These are phyloP conservation scores for Drosophila greeni DNA, from an alignment of 2,888 invertebrate genomes.

Conservation along the genomic window DNA sequence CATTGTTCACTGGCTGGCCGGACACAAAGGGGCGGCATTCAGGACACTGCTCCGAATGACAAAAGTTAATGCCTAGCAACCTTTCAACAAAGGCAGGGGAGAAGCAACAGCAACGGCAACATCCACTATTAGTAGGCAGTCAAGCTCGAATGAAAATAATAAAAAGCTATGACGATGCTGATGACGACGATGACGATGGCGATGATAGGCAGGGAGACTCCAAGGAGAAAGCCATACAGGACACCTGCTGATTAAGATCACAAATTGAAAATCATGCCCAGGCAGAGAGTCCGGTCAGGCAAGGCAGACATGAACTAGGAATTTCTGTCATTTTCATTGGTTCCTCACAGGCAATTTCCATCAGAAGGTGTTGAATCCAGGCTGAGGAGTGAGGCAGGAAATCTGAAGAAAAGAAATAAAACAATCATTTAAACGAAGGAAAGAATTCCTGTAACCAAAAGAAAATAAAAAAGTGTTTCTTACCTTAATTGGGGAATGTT, in stretches of 20 bases:
- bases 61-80: conserved; percentile 72
- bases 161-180: conserved; percentile 53
- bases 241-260: conserved; percentile 77
- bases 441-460: background rate
- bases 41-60: conserved; percentile 64
- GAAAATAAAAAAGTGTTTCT: background rate
- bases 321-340: conserved; percentile 70
- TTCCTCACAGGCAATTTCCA: conserved; percentile 35
- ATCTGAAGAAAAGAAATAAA: background rate
- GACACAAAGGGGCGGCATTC: conserved; percentile 16
- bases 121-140: conserved; percentile 67
- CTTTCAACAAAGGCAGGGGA: conserved; percentile 54
- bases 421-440: background rate
- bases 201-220: conserved; percentile 1
- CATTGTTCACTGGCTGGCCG: conserved; percentile 62
- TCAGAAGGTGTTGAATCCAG: conserved; percentile 2
- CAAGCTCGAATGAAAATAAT: conserved; percentile 63
- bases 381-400: background rate
- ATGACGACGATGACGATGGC: conserved; percentile 45
- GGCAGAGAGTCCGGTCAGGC: conserved; percentile 33
- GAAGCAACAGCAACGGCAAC: conserved; percentile 39
- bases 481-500: background rate
- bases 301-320: conserved; percentile 38
- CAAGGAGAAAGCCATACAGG: conserved; percentile 48
- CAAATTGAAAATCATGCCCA: conserved; percentile 73